These are phyloP conservation scores for Denticeps clupeoides DNA, from an alignment of 2,797 vertebrate species.

Conservation along the genomic window DNA sequence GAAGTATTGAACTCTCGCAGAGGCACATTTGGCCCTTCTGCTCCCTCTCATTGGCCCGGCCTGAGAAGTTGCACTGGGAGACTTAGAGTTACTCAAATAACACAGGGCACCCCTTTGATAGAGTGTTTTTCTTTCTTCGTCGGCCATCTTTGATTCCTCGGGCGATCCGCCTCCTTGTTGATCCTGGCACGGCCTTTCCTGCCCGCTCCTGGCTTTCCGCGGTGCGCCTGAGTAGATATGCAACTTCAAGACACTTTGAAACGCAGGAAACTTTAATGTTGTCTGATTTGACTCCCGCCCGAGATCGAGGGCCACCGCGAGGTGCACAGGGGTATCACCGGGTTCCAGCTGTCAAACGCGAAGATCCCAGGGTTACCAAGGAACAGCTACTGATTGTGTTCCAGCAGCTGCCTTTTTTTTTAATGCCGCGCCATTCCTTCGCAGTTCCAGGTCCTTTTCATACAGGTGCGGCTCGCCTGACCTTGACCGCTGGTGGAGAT, in stretches of 20 bases:
- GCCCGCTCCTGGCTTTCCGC: conserved; percentile 51
- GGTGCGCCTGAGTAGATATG: conserved; percentile 41
- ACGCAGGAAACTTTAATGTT: conserved; percentile 42
- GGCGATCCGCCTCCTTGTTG: conserved; percentile 57
- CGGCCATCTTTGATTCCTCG: conserved; percentile 58
- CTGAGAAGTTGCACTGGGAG: conserved; percentile 25
- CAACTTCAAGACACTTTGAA: conserved; percentile 51
- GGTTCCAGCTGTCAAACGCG: conserved; percentile 40
- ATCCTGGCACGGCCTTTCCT: conserved; percentile 48
- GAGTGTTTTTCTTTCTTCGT: conserved; percentile 49
- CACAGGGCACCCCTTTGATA: conserved; percentile 47
- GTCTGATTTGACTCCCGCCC: conserved; percentile 34
- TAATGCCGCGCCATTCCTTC: conserved; percentile 30
- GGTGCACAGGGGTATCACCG: conserved; percentile 24
- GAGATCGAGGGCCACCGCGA: conserved; percentile 9
- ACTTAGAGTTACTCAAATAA: conserved; percentile 49
- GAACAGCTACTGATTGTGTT: conserved; percentile 53
- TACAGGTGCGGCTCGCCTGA: conserved; percentile 39
- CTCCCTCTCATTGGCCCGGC: not conserved
- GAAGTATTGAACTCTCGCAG: conserved; percentile 5
- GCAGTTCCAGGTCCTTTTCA: conserved; percentile 18
- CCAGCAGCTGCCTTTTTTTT: conserved; percentile 48
- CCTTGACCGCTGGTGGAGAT: conserved; percentile 41
- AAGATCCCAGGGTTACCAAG: conserved; percentile 50
- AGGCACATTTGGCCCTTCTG: conserved; percentile 8